Evolutionary conservation across 2,888 invertebrate species (phyloP).

Genomic region (Artemia sinica): DNA sequence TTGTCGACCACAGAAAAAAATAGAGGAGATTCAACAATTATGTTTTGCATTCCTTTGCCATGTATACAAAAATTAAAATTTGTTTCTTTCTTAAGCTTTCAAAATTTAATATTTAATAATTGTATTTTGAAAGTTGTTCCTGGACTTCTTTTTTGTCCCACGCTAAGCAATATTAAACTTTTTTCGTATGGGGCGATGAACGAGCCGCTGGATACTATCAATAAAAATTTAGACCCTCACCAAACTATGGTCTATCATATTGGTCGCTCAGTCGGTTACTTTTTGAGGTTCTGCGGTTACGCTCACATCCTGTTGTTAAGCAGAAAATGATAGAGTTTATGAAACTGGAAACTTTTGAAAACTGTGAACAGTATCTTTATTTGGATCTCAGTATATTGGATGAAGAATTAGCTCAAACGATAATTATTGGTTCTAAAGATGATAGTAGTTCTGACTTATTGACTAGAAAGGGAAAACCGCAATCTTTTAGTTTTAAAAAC

Average conservation of each 20-base stretch:
- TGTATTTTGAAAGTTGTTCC: slow-evolving; percentile 4
- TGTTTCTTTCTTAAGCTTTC: background rate
- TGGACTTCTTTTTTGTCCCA: background rate
- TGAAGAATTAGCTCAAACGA: no score
- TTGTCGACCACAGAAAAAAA: background rate
- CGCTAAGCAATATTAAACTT: background rate
- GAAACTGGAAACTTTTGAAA: background rate
- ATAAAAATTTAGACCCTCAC: no score
- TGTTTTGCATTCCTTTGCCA: slow-evolving; percentile 1
- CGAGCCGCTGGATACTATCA: background rate
- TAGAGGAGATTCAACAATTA: background rate
- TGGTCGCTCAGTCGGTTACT: slow-evolving; percentile 6
- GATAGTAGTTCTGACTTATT: no score
- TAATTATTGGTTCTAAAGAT: no score
- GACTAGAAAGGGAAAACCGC: no score
- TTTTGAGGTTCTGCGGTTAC: background rate
- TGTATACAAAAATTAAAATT: background rate
- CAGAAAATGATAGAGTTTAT: background rate
- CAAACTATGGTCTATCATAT: background rate
- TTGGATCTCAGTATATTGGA: background rate
- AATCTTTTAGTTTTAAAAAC: no score
- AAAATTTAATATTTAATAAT: background rate
- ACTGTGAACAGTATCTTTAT: background rate
- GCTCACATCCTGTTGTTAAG: background rate
- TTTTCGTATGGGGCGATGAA: slow-evolving; percentile 10